phyloP scores from a whole-genome alignment of 2,113 vertebrate species.

The Dunckerocampus dactyliophorus region DNA sequence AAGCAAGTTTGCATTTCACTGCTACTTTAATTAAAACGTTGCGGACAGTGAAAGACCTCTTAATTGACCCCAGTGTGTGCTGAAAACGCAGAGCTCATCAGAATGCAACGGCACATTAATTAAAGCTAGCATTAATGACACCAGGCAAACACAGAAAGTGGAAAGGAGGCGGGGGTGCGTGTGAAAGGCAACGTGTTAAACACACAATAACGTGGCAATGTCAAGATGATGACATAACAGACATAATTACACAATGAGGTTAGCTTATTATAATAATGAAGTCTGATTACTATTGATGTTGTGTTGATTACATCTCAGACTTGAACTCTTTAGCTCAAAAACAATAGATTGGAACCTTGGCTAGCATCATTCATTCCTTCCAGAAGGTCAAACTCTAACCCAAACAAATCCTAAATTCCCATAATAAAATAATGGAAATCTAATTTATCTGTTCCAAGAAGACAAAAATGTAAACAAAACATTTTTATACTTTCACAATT shows the following conservation, averaged over 20 bases:
- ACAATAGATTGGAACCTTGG: too few species aligned
- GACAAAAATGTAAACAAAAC: too few species aligned
- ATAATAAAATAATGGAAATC: too few species aligned
- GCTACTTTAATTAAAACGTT: constrained; percentile 74
- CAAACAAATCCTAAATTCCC: too few species aligned
- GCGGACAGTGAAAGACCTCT: constrained; percentile 60
- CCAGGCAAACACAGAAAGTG: constrained; percentile 31
- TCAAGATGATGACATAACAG: constrained; percentile 25
- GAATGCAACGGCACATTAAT: constrained; percentile 55
- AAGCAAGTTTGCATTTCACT: constrained; percentile 71
- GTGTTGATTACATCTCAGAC: constrained; percentile 1
- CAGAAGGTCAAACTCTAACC: too few species aligned
- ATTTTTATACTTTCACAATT: too few species aligned
- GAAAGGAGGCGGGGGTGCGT: not conserved
- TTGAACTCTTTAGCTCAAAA: too few species aligned
- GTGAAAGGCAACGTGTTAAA: constrained; percentile 15
- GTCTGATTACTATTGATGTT: constrained; percentile 5
- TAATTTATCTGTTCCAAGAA: too few species aligned
- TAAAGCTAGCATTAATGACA: constrained; percentile 52
- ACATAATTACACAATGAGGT: constrained; percentile 36
- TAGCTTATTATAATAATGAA: not conserved
- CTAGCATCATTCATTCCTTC: too few species aligned
- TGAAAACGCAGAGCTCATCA: constrained; percentile 58
- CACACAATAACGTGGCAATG: constrained; percentile 30
- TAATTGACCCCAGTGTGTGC: constrained; percentile 62